A percentile compares a stretch with the other conserved stretches of the same genome.
Evolutionary conservation across 2,888 invertebrate genomes (phyloP).

Genomic region (Iselma pallidipennis): DNA sequence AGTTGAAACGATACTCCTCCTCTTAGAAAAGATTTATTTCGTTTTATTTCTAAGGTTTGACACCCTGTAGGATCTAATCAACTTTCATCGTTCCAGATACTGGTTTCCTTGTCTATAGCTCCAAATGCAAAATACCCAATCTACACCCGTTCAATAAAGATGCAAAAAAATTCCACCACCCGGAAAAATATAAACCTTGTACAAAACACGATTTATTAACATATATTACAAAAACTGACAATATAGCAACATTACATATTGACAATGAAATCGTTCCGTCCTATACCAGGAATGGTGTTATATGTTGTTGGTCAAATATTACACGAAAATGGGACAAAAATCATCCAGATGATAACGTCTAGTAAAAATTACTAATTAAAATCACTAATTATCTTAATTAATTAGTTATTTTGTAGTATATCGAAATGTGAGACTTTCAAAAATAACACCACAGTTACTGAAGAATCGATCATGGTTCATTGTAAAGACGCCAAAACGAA

Average conservation of each 20-base stretch:
- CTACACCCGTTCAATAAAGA: slow-evolving; percentile 63
- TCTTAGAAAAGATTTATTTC: no score
- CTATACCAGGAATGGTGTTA: slow-evolving; percentile 41
- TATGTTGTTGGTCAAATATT: slow-evolving; percentile 46
- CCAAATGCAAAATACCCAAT: slow-evolving; percentile 66
- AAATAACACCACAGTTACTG: slow-evolving; percentile 48
- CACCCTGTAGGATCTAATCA: no score
- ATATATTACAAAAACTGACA: slow-evolving; percentile 44
- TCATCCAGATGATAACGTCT: slow-evolving; percentile 39
- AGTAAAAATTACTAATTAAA: slow-evolving; percentile 26
- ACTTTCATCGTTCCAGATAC: slow-evolving; percentile 28
- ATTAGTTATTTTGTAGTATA: slow-evolving; percentile 47
- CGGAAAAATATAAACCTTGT: slow-evolving; percentile 61
- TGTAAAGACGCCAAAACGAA: slow-evolving; percentile 49
- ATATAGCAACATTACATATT: slow-evolving; percentile 46
- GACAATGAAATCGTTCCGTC: slow-evolving; percentile 41
- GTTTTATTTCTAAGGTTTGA: no score
- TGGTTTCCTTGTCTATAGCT: slow-evolving; percentile 62
- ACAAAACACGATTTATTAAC: slow-evolving; percentile 51
- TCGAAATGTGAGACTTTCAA: slow-evolving; percentile 58
- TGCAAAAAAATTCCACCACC: slow-evolving; percentile 59
- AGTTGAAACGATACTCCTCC: no score
- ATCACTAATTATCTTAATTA: background rate
- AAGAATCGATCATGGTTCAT: slow-evolving; percentile 60
- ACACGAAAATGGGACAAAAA: slow-evolving; percentile 30